Evolutionary conservation across 2,113 vertebrate species (phyloP).

Genomic region (Rutilus rutilus): DNA sequence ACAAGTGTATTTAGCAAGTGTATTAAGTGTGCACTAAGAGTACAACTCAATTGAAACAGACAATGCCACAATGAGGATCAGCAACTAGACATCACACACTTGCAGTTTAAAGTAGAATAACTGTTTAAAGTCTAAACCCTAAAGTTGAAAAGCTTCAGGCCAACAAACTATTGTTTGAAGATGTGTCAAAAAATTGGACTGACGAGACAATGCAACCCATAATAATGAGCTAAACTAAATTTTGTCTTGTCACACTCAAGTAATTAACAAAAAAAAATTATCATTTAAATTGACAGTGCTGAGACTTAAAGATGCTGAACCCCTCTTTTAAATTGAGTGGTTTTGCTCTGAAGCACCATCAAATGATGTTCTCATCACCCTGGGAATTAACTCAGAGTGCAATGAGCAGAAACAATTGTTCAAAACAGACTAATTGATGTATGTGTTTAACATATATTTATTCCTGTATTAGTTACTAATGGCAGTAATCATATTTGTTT

Average conservation of each 20-base stretch:
- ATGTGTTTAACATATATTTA: slow-evolving; percentile 79
- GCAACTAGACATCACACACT: neutral
- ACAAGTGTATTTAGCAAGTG: neutral
- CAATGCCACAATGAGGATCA: neutral
- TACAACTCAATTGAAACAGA: neutral
- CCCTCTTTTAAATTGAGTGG: slow-evolving; percentile 70
- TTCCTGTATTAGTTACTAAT: slow-evolving; percentile 77
- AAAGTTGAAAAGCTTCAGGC: neutral
- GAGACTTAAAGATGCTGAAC: slow-evolving; percentile 65
- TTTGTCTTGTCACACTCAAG: neutral
- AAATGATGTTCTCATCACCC: slow-evolving; percentile 68
- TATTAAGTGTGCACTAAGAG: neutral
- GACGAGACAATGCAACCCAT: neutral
- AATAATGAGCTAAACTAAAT: slow-evolving; percentile 10
- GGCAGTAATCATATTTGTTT: slow-evolving; percentile 76
- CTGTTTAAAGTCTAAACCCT: neutral
- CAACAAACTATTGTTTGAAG: neutral
- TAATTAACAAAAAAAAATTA: slow-evolving; percentile 56
- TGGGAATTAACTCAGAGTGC: slow-evolving; percentile 61
- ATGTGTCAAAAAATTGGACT: neutral
- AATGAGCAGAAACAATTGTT: slow-evolving; percentile 75
- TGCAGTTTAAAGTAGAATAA: neutral
- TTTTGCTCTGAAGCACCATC: slow-evolving; percentile 67
- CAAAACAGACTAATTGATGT: slow-evolving; percentile 78
- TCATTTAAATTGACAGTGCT: slow-evolving; percentile 51